These are phyloP conservation scores for Amblyornis subalaris DNA, from an alignment of 2,113 vertebrate species.

Conservation along the genomic window DNA sequence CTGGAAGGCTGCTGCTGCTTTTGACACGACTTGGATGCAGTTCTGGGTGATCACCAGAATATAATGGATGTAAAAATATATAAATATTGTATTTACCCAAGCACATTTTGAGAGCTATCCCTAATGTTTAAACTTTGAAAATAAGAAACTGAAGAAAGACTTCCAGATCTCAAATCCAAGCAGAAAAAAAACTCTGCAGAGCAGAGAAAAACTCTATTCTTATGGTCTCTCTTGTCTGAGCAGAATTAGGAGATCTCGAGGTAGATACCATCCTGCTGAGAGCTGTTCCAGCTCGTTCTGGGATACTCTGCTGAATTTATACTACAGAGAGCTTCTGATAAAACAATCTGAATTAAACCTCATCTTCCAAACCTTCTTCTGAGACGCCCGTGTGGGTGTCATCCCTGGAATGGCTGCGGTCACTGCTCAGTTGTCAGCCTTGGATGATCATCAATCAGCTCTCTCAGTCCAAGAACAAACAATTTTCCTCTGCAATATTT, in stretches of 20 bases:
- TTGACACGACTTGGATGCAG: neutral
- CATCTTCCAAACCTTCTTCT: neutral
- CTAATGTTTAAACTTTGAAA: neutral
- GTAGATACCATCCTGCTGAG: conserved; percentile 17
- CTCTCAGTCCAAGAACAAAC: neutral
- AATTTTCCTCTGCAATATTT: neutral
- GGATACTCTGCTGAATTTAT: conserved; percentile 14
- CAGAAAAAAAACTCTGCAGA: neutral
- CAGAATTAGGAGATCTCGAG: conserved; percentile 36
- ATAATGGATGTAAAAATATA: neutral
- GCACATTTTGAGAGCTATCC: neutral
- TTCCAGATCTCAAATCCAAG: neutral
- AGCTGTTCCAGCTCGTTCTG: conserved; percentile 10
- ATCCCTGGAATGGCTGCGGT: neutral
- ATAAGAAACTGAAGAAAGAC: neutral
- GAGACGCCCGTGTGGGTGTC: neutral
- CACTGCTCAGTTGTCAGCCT: neutral
- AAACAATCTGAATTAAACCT: conserved; percentile 19
- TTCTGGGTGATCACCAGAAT: neutral
- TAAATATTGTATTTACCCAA: neutral
- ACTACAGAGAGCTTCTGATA: neutral
- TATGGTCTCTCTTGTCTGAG: neutral
- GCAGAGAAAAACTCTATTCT: neutral
- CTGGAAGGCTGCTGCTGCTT: neutral
- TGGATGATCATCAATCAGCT: neutral